These are phyloP conservation scores for Microctenopoma lineatum DNA, from an alignment of 2,797 vertebrate genomes.

Conservation along the genomic window DNA sequence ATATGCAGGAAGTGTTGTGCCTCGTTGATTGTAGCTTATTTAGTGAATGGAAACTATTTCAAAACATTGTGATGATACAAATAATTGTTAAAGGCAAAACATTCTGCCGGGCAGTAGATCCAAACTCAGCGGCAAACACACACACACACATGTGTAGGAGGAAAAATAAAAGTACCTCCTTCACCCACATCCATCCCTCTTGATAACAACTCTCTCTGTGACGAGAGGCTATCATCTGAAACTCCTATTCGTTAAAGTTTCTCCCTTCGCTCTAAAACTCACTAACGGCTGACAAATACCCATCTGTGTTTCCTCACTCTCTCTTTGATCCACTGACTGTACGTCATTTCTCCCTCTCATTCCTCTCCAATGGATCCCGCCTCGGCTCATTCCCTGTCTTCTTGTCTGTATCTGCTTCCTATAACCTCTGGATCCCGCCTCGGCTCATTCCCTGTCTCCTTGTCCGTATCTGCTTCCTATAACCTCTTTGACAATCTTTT, in stretches of 20 bases:
- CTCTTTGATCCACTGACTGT: slow-evolving; percentile 35
- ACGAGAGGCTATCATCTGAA: slow-evolving; percentile 38
- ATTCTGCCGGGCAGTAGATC: not conserved
- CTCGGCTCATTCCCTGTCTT: slow-evolving; percentile 12
- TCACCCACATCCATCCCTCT: slow-evolving; percentile 22
- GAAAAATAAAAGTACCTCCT: slow-evolving; percentile 13
- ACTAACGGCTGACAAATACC: slow-evolving; percentile 51
- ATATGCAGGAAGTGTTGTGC: not conserved
- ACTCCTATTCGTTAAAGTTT: slow-evolving; percentile 21
- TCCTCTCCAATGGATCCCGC: slow-evolving; percentile 1
- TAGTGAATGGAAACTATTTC: not conserved
- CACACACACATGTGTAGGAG: not conserved
- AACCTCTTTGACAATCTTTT: too few relatives aligned
- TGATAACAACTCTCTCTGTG: slow-evolving; percentile 25
- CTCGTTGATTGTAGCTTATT: not conserved
- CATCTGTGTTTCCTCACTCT: slow-evolving; percentile 40
- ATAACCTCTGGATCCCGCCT: too few relatives aligned
- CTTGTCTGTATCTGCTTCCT: slow-evolving; percentile 10
- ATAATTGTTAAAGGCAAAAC: not conserved
- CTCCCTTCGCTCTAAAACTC: slow-evolving; percentile 33
- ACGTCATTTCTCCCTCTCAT: slow-evolving; percentile 18
- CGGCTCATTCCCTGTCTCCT: too few relatives aligned
- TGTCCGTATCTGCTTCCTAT: too few relatives aligned
- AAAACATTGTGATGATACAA: not conserved
- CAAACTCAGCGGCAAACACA: slow-evolving; percentile 7